Evolutionary conservation across 2,113 vertebrate genomes (phyloP), one percentile per base, ranked within the genome.

Genomic region (Dipodomys spectabilis): DNA sequence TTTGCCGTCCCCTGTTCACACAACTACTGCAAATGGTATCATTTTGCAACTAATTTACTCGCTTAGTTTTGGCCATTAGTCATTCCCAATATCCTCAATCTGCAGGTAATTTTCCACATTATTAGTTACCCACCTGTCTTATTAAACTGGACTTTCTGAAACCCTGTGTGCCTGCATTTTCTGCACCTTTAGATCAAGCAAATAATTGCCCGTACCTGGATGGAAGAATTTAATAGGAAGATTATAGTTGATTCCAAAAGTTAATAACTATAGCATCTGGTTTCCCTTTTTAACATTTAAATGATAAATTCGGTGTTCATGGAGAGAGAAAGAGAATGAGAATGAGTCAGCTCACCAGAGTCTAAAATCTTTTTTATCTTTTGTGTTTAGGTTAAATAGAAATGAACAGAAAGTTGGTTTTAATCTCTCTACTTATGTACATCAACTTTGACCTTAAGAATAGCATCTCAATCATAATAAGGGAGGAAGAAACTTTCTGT

Each of bases 111-210:
- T 98, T 98, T 98, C 98, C 98, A 98, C 98, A 98, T 98, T 98
- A 98, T 98, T 98, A 98, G 98, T 98, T 98, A 98, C 98, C 98
- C 98, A 98, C 98, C 98, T 98, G 98, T 98, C 98, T 98, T 98
- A 98, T 98, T 98, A 98, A 98, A 98, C 97, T 97, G 98, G 98
- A 98, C 98, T 98, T 98, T 98, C 97, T 95, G 96, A 98, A 98
- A 98, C 97, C 97, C 98, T 96, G 95, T 98, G 98, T 98, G 97
- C 98, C 98, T 98, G 97, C 98, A 97, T 98, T 98, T 98, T 98
- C 97, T 96, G 96, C 97, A 98, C 98, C 97, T 98, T 98, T 97
- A 98, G 97, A 98, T 98, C 98, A 98, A 98, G 97, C 98, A 98
- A 98, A 98, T 98, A 98, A 98, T 98, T 98, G 97, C 96, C 95